phyloP scores from a whole-genome alignment of 2,888 invertebrate species.

The Onchidella celtica region DNA sequence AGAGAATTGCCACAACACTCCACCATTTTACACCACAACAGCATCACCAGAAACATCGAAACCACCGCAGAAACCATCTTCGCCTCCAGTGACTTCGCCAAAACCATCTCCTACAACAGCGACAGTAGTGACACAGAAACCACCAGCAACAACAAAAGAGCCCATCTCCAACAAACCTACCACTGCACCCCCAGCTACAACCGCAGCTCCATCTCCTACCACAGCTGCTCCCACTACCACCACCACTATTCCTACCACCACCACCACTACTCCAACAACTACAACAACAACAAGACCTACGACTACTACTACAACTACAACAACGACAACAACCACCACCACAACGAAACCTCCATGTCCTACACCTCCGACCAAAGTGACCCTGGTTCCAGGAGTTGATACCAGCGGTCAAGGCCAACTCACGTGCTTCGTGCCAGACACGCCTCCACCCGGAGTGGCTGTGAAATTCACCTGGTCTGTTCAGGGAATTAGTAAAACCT shows the following conservation, averaged over 20 bases:
- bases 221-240: conserved; percentile 43
- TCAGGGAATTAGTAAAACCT: background rate
- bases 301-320: conserved; percentile 51
- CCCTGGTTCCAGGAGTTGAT: conserved; percentile 35
- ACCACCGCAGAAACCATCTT: background rate
- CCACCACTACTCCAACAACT: conserved; percentile 51
- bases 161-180: conserved; percentile 51
- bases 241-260: conserved; percentile 50
- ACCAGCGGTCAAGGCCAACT: conserved; percentile 43
- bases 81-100: too few species aligned
- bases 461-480: conserved; percentile 48
- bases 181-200: conserved; percentile 9
- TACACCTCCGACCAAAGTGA: background rate
- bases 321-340: conserved; percentile 51
- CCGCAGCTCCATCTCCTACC: background rate
- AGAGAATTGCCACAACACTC: too few species aligned
- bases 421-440: conserved; percentile 58
- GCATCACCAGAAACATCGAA: background rate
- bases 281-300: conserved; percentile 51
- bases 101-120: background rate
- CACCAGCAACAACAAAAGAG: conserved; percentile 44
- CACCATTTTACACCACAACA: background rate
- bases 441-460: conserved; percentile 40
- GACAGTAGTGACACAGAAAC: background rate
- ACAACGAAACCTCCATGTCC: conserved; percentile 38